Conservation (phyloP, 1,140 invertebrate species). For the Diuraphis noxia region DNA sequence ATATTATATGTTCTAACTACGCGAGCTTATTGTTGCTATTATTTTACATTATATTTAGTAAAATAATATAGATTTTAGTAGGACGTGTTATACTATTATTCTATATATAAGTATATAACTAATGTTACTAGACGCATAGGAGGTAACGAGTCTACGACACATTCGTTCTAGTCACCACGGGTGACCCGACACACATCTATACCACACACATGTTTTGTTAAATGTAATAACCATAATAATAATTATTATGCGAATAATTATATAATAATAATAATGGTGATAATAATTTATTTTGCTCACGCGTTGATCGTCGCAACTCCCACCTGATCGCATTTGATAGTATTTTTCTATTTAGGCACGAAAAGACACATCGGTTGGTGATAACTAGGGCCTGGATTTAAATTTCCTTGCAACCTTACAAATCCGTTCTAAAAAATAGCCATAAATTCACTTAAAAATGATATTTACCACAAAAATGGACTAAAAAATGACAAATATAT, state of each 20-base stretch:
- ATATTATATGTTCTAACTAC: too few species aligned
- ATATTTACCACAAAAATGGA: too few species aligned
- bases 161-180: background rate
- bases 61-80: background rate
- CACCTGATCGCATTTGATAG: background rate
- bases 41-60: background rate
- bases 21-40: background rate
- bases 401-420: too few species aligned
- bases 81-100: background rate
- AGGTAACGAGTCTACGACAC: background rate
- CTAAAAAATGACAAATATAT: too few species aligned
- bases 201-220: background rate
- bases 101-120: background rate
- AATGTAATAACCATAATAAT: too few species aligned
- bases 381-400: too few species aligned
- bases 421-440: too few species aligned
- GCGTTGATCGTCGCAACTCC: too few species aligned
- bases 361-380: too few species aligned
- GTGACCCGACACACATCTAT: background rate
- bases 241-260: too few species aligned
- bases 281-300: background rate
- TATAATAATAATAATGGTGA: background rate
- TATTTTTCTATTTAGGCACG: background rate
- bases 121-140: background rate
- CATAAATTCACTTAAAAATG: too few species aligned